phyloP scores from a whole-genome alignment of 2,797 vertebrate genomes.

The Echiichthys vipera region DNA sequence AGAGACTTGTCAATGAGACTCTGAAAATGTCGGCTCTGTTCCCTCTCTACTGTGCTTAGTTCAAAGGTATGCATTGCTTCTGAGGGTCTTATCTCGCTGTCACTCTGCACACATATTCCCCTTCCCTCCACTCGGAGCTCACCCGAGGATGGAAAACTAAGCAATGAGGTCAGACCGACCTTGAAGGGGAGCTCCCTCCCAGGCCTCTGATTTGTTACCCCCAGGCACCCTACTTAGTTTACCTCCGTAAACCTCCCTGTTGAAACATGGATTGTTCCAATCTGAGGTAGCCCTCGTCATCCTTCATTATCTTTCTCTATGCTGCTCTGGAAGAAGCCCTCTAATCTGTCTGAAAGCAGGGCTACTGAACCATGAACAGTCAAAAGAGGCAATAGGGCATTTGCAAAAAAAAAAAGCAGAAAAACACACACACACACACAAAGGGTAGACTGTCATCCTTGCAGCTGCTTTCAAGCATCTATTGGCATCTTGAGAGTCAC shows the following conservation, averaged over 20 bases:
- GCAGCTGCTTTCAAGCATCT: slow-evolving; percentile 56
- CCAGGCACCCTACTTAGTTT: slow-evolving; percentile 64
- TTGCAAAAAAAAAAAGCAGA: slow-evolving; percentile 1
- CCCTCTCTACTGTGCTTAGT: slow-evolving; percentile 43
- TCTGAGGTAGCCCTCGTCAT: slow-evolving; percentile 48
- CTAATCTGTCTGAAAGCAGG: slow-evolving; percentile 38
- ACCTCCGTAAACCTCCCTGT: slow-evolving; percentile 66
- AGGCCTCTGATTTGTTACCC: slow-evolving; percentile 70
- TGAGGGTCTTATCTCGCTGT: slow-evolving; percentile 74
- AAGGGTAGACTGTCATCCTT: slow-evolving; percentile 35
- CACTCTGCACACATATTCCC: slow-evolving; percentile 71
- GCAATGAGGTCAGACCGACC: slow-evolving; percentile 86
- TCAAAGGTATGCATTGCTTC: slow-evolving; percentile 76
- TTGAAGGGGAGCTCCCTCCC: slow-evolving; percentile 83
- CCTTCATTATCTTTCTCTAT: slow-evolving; percentile 39
- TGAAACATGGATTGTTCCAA: slow-evolving; percentile 61
- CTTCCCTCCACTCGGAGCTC: slow-evolving; percentile 58
- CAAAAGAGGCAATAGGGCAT: slow-evolving; percentile 20
- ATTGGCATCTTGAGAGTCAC: slow-evolving; percentile 77
- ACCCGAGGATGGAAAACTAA: slow-evolving; percentile 81
- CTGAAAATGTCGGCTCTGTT: slow-evolving; percentile 39
- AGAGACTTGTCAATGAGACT: slow-evolving; percentile 53
- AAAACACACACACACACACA: neutral
- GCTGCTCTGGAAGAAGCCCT: slow-evolving; percentile 39
- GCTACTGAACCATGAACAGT: slow-evolving; percentile 26